Evolutionary conservation across 2,888 invertebrate species (phyloP).

Genomic region (Arctia plantaginis): DNA sequence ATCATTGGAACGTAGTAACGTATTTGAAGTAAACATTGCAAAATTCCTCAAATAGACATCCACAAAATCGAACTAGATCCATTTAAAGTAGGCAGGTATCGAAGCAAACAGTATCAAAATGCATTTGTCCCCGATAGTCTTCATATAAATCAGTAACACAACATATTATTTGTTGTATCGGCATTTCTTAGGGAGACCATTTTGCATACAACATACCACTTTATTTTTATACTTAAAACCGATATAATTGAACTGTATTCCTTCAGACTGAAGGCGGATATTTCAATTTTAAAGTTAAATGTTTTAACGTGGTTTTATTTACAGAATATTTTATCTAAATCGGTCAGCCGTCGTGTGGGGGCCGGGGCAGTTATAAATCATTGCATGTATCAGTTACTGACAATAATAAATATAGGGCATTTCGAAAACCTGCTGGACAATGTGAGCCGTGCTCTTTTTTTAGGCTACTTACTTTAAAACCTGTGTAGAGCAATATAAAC

Average conservation of each 20-base stretch:
- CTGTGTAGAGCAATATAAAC: neutral
- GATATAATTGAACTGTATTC: neutral
- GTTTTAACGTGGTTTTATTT: slow-evolving; percentile 52
- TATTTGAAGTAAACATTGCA: neutral
- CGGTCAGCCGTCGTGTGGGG: slow-evolving; percentile 79
- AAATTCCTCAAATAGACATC: neutral
- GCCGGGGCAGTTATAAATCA: slow-evolving; percentile 70
- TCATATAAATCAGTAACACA: slow-evolving; percentile 68
- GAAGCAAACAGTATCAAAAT: slow-evolving; percentile 50
- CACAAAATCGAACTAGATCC: neutral
- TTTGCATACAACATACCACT: slow-evolving; percentile 64
- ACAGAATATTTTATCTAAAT: slow-evolving; percentile 73
- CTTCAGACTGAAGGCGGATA: accelerated
- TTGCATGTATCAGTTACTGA: slow-evolving; percentile 66
- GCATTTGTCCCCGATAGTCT: slow-evolving; percentile 66
- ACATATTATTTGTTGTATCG: slow-evolving; percentile 69
- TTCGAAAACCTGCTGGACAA: slow-evolving; percentile 53
- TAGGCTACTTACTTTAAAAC: neutral
- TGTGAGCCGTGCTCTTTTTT: no score
- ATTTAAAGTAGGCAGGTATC: neutral
- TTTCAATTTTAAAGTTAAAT: slow-evolving; percentile 13
- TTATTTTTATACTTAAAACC: slow-evolving; percentile 13
- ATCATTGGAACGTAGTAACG: neutral
- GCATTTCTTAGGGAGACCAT: slow-evolving; percentile 68
- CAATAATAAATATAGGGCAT: slow-evolving; percentile 58